Percentiles rank a stretch among this genome's conserved stretches.
phyloP scores from a whole-genome alignment of 2,113 vertebrate genomes.

The Sinocyclocheilus anshuiensis region DNA sequence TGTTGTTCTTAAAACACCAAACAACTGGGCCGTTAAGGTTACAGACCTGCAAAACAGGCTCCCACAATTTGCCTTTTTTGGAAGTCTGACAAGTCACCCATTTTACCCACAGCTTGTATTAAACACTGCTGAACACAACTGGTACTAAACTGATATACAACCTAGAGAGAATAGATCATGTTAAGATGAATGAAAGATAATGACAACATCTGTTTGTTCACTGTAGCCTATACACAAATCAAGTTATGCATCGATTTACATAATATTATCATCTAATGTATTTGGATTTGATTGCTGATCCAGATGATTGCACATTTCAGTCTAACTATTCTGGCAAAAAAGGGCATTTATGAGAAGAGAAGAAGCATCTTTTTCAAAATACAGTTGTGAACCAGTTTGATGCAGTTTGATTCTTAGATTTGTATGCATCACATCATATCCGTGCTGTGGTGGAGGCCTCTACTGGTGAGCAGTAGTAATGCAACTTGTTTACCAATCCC shows the following conservation, averaged over 20 bases:
- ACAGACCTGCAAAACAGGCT: no score
- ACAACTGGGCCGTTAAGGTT: no score
- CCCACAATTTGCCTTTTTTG: no score
- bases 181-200: no score
- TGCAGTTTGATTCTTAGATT: constrained; percentile 63
- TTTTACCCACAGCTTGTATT: not conserved
- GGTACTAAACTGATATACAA: no score
- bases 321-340: not conserved
- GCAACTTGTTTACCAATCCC: constrained; percentile 72
- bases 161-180: no score
- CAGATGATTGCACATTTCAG: no score
- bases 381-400: constrained; percentile 68
- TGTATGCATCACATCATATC: constrained; percentile 47
- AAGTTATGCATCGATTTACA: not conserved
- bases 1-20: no score
- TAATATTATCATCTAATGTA: not conserved
- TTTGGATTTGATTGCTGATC: not conserved
- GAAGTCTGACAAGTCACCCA: no score
- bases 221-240: not conserved
- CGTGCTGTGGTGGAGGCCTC: constrained; percentile 62
- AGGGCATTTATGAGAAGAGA: not conserved
- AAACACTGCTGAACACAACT: not conserved
- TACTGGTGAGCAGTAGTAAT: constrained; percentile 60
- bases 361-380: constrained; percentile 54
- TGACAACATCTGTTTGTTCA: no score